A percentile compares a stretch with the other conserved stretches of the same genome.
phyloP scores from a whole-genome alignment of 2,888 invertebrate genomes.

The Fragum whitleyi region DNA sequence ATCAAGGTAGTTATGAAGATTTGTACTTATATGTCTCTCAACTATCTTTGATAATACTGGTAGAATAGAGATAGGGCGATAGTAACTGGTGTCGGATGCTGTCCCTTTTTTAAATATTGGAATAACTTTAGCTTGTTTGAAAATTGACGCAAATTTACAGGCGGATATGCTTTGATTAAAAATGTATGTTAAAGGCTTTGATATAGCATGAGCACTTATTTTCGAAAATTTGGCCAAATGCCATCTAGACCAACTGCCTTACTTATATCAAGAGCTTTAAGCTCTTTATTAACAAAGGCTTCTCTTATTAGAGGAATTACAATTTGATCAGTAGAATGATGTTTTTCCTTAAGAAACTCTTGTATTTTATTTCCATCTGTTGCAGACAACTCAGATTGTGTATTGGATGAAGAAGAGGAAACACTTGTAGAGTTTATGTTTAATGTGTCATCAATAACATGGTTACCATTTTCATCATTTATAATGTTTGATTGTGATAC shows the following conservation, averaged over 20 bases:
- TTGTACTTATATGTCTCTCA: constrained; percentile 5
- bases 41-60: constrained; percentile 3
- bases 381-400: not conserved
- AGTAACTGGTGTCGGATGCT: constrained; percentile 3
- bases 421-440: constrained; percentile 9
- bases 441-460: constrained; percentile 4
- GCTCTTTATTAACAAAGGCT: constrained; percentile 4
- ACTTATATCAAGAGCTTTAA: not conserved
- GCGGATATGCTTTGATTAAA: not conserved
- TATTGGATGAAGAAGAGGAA: not conserved
- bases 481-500: constrained; percentile 9
- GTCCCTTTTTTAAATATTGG: constrained; percentile 13
- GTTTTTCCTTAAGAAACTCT: constrained; percentile 2
- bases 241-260: constrained; percentile 7
- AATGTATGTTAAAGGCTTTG: constrained; percentile 22
- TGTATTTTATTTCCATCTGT: not conserved
- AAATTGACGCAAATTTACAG: not conserved
- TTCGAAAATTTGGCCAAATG: constrained; percentile 2
- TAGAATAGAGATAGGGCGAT: constrained; percentile 1
- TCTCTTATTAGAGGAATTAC: constrained; percentile 8
- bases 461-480: constrained; percentile 15
- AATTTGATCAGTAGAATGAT: not conserved
- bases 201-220: not conserved
- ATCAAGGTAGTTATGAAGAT: not conserved
- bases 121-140: constrained; percentile 21